Percentiles rank a stretch among this genome's conserved stretches.
Conservation (phyloP, 2,888 invertebrate species). For the Ornithoptera alexandrae region DNA sequence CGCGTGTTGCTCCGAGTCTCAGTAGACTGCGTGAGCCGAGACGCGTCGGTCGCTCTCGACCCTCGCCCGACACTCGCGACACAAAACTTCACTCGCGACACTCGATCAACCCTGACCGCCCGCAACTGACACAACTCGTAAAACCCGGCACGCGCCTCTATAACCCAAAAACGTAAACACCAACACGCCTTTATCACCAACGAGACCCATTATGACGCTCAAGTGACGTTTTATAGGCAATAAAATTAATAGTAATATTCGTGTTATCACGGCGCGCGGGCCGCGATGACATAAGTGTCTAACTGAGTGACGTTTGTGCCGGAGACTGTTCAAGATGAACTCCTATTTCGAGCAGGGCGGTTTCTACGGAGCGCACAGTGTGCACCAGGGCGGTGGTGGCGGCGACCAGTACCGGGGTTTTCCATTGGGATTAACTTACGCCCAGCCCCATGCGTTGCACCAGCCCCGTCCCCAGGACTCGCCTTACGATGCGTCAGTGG, state of each 20-base stretch:
- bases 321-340: slow-evolving; percentile 87
- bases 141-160: slow-evolving; percentile 74
- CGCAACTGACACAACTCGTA: slow-evolving; percentile 64
- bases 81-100: slow-evolving; percentile 73
- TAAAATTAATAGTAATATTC: slow-evolving; percentile 77
- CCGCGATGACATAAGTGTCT: slow-evolving; percentile 78
- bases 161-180: slow-evolving; percentile 78
- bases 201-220: slow-evolving; percentile 78
- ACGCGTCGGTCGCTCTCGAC: slow-evolving; percentile 76
- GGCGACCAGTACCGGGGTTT: slow-evolving; percentile 93
- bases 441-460: slow-evolving; percentile 88
- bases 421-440: slow-evolving; percentile 92
- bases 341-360: slow-evolving; percentile 97
- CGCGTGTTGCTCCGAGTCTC: slow-evolving; percentile 73
- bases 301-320: slow-evolving; percentile 71
- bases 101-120: slow-evolving; percentile 53
- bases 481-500: slow-evolving; percentile 94
- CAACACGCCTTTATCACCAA: slow-evolving; percentile 78
- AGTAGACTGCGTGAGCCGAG: slow-evolving; percentile 85
- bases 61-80: slow-evolving; percentile 63
- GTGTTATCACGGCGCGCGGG: slow-evolving; percentile 73
- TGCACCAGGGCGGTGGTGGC: slow-evolving; percentile 86
- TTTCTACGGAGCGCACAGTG: slow-evolving; percentile 94
- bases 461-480: slow-evolving; percentile 93
- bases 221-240: slow-evolving; percentile 79